Evolutionary conservation across 1,140 invertebrate species (phyloP), one percentile per base, ranked within the genome.

Genomic region (Laupala kohalensis): DNA sequence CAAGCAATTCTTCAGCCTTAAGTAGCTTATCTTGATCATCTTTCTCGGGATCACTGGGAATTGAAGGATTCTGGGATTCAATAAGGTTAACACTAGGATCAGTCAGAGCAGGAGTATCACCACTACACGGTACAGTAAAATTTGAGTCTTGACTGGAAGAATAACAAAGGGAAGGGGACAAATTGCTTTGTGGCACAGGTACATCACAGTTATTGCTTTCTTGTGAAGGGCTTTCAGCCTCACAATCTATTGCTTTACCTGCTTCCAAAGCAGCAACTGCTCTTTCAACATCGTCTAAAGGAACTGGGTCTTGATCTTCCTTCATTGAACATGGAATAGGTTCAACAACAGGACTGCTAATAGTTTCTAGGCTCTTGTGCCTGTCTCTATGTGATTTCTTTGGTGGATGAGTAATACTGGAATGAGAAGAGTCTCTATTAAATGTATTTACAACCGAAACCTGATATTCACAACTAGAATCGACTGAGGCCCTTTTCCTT

Each of bases 21-120:
- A 74, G 63, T 19, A 77, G 64, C 28, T 74, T 76, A 69, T 73
- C 67, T 69, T 83, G 81, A 72, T 75, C 29, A 66, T 80, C 74
- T 62, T 68, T 53, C 65, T 71, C 62, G 6, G 28, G 5, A 26
- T 28, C 70, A 6, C 13, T 66, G 9, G 67, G 27, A 5, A 37
- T 19, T 15, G 27, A 25, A 15, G 64, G 64, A 53, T 9, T 9
- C 19, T 53, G 9, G 19, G 9, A 13, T 53, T 53, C 37, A 9
- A 53, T 13, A 9, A 53, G 9, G 19, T 53, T 53, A 9, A 53
- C 9, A 53, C 9, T 9, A 53, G 37, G 37, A 53, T 53, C 37
- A 2, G 37, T 53, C 19, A 53, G 9, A 4, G 4, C 1, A 53
- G 37, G 37, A 53, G 37, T 53, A 2, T 53, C 37, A 13, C 9